A percentile compares a stretch with the other conserved stretches of the same genome.
Evolutionary conservation across 2,888 invertebrate genomes (phyloP).

Genomic region (Tortricodes alternella): DNA sequence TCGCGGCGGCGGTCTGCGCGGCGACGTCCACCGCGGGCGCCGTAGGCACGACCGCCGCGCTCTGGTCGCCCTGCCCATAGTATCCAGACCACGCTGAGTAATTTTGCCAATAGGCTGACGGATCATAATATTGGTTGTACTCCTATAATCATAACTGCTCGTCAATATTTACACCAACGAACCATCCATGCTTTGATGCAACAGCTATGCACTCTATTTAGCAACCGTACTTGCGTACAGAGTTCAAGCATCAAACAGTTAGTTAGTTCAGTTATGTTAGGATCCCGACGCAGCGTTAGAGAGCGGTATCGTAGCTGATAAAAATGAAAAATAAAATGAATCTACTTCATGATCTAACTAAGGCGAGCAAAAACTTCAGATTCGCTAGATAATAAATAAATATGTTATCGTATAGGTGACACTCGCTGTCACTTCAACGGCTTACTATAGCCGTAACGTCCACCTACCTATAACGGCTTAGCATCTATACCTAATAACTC

Average conservation of each 20-base stretch:
- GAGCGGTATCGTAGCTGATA: constrained; percentile 9
- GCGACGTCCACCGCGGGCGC: constrained; percentile 59
- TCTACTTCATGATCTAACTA: background rate
- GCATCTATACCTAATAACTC: too few species aligned
- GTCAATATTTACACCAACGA: constrained; percentile 40
- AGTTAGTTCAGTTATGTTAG: constrained; percentile 30
- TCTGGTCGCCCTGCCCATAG: constrained; percentile 86
- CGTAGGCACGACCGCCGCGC: constrained; percentile 52
- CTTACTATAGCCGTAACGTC: too few species aligned
- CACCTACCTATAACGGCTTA: too few species aligned
- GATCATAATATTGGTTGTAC: constrained; percentile 91
- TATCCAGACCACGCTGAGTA: constrained; percentile 92
- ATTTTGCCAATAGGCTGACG: constrained; percentile 93
- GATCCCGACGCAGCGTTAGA: constrained; percentile 13
- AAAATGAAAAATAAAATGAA: background rate
- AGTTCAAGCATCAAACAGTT: constrained; percentile 31
- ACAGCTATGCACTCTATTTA: constrained; percentile 10
- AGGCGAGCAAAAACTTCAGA: too few species aligned
- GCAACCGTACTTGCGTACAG: constrained; percentile 18
- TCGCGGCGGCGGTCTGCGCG: constrained; percentile 52
- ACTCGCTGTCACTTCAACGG: too few species aligned
- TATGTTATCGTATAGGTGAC: too few species aligned
- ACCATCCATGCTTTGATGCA: constrained; percentile 6
- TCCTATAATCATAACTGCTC: constrained; percentile 73
- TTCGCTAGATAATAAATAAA: too few species aligned